A percentile compares a stretch with the other conserved stretches of the same genome.
Evolutionary conservation across 2,888 invertebrate genomes (phyloP).

Genomic region (Papilio demoleus): DNA sequence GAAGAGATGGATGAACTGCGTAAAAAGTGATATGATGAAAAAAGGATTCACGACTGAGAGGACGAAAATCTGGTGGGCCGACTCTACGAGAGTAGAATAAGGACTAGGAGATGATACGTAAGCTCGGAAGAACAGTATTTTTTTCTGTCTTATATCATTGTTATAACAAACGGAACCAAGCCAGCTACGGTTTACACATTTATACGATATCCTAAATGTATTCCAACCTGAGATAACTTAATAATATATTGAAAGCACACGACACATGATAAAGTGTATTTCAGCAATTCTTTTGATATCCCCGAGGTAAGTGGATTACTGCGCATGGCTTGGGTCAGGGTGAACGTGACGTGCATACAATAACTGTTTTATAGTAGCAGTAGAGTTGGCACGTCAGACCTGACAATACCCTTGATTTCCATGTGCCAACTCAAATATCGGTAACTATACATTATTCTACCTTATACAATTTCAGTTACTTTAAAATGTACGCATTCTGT

Average conservation of each 20-base stretch:
- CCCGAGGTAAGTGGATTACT: slow-evolving; percentile 37
- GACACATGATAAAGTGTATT: slow-evolving; percentile 33
- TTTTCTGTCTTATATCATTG: too few relatives aligned
- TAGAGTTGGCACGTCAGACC: not conserved
- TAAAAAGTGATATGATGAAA: too few relatives aligned
- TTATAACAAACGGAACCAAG: too few relatives aligned
- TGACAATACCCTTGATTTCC: not conserved
- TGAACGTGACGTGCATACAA: slow-evolving; percentile 35
- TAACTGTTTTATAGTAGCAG: not conserved
- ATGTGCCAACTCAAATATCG: slow-evolving; percentile 5
- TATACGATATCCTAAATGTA: not conserved
- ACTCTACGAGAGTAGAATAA: too few relatives aligned
- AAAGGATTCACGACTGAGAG: too few relatives aligned
- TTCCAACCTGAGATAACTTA: slow-evolving; percentile 8
- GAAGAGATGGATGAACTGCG: too few relatives aligned
- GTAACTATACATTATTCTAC: not conserved
- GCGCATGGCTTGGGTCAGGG: slow-evolving; percentile 37
- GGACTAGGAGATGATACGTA: too few relatives aligned
- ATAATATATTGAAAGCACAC: slow-evolving; percentile 27
- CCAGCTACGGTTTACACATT: too few relatives aligned
- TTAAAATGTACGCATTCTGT: slow-evolving; percentile 13
- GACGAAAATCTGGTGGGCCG: too few relatives aligned
- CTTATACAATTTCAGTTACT: slow-evolving; percentile 4
- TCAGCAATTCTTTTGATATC: slow-evolving; percentile 32
- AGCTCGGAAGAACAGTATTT: too few relatives aligned